Evolutionary conservation across 2,797 vertebrate genomes (phyloP), one percentile per base, ranked within the genome.

Genomic region (Xenentodon cancila): DNA sequence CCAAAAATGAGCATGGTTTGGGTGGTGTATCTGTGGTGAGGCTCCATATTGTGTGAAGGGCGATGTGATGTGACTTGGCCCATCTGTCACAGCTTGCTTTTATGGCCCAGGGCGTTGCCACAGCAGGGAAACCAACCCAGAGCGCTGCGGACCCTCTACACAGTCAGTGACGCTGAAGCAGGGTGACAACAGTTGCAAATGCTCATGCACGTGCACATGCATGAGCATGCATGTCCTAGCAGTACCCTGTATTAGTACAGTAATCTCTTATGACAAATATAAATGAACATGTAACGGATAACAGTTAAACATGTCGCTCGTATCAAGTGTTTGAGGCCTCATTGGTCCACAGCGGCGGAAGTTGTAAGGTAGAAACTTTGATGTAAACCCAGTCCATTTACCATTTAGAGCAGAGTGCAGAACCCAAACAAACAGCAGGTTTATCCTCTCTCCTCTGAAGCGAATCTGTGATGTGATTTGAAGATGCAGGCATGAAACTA

Each of bases 11-110:
- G 19, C 2, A 2, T 15, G 16, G 44, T 57, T 9, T 67, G 48
- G n/a, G 7, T 47, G 9, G 62, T 43, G 37, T 62, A 18, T 58
- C 7, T 52, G 64, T 47, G 18, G 1, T 13, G 20, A 61, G 71
- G 43, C 22, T 74, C 56, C 61, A 30, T 52, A 22, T 17, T 65
- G 54, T 27, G 27, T 61, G 53, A 74, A 45, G 7, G 40, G 18
- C 3, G 25, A 64, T 37, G 19, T 52, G 59, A 69, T 76, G 73
- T 77, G 88, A 89, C 77, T 75, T 18, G 30, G 51, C 75, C 75
- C 84, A 17, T 85, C 84, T 91, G 90, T 71, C 65, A 55, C 64
- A 60, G 65, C 51, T 68, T 51, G 49, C 18, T 19, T 59, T 50
- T 66, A 47, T 50, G 59, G 71, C 81, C 77, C 32, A 3, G 64